Conservation (phyloP, 2,888 invertebrate species). For the Xestoiulus laeticollis region DNA sequence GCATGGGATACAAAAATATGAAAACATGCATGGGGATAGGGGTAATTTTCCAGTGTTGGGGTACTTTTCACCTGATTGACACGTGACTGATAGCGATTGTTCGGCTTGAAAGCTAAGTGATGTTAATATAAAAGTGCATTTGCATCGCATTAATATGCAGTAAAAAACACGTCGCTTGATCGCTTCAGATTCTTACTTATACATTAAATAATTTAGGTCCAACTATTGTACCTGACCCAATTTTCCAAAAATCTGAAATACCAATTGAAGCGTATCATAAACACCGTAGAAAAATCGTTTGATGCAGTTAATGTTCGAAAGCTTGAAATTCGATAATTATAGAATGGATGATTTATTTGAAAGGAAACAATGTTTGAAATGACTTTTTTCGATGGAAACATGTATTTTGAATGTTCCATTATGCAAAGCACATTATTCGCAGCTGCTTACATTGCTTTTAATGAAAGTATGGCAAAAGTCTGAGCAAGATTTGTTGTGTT, state of each 20-base stretch:
- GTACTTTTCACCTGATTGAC: constrained; percentile 31
- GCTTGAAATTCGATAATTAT: too few relatives aligned
- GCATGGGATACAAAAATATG: not conserved
- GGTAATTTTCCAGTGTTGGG: not conserved
- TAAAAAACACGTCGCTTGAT: not conserved
- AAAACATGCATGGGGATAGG: not conserved
- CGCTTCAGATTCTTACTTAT: not conserved
- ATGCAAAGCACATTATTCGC: too few relatives aligned
- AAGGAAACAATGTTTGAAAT: not conserved
- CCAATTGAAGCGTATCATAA: not conserved
- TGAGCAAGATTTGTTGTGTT: too few relatives aligned
- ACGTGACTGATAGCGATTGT: constrained; percentile 31
- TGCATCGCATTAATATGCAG: not conserved
- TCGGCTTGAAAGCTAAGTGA: not conserved
- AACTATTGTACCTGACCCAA: not conserved
- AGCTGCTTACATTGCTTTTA: too few relatives aligned
- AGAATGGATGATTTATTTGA: not conserved
- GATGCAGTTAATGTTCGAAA: too few relatives aligned
- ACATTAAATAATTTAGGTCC: not conserved
- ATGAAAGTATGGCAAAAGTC: too few relatives aligned
- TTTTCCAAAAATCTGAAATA: not conserved
- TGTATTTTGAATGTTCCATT: too few relatives aligned
- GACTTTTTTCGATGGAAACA: too few relatives aligned
- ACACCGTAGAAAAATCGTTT: too few relatives aligned
- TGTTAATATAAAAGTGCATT: not conserved